Evolutionary conservation across 2,797 vertebrate genomes (phyloP), one percentile per base, ranked within the genome.

Genomic region (Spinus olivaceus): DNA sequence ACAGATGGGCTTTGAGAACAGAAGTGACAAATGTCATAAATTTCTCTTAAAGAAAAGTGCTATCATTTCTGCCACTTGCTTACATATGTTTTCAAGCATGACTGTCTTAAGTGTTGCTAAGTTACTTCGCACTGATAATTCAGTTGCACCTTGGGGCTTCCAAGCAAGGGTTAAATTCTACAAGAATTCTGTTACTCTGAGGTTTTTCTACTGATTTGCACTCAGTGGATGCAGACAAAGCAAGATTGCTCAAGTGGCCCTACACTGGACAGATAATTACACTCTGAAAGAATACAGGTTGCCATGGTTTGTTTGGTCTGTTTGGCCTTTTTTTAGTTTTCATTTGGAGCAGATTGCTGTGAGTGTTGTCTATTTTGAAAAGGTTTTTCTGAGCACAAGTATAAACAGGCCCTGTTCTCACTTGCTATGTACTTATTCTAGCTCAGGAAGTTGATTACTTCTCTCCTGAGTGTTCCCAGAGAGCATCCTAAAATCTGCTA

Each of bases 31-130:
- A 90, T 70, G 63, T 81, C 47, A 86, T 92, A 79, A 86, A 86
- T 86, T 94, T 66, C 65, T 86, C 70, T 85, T 79, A 79, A 93
- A 86, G 85, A 85, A 82, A 90, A 94, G 81, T 59, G 70, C 82
- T 90, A 66, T 72, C 32, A 14, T 67, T 88, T 76, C 90, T 96
- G 90, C 56, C 60, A n/a, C 84, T 84, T 80, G 73, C 63, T 93
- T 95, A 86, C 78, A 65, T 94, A 81, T 84, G 86, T 94, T 95
- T 93, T 82, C 81, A 80, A 90, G 86, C 71, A 46, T 44, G 69
- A 56, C 44, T 90, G 17, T 94, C 63, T 88, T 86, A 76, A 80
- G 37, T 63, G 86, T 86, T 28, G 49, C 22, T 79, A 59, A 83
- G 59, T 86, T 94, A 60, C 32, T 4, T 83, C 0, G 1, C 14